Base-by-base conservation (phyloP, 2,888 invertebrate species). In the Pristionchus exspectatus region DNA sequence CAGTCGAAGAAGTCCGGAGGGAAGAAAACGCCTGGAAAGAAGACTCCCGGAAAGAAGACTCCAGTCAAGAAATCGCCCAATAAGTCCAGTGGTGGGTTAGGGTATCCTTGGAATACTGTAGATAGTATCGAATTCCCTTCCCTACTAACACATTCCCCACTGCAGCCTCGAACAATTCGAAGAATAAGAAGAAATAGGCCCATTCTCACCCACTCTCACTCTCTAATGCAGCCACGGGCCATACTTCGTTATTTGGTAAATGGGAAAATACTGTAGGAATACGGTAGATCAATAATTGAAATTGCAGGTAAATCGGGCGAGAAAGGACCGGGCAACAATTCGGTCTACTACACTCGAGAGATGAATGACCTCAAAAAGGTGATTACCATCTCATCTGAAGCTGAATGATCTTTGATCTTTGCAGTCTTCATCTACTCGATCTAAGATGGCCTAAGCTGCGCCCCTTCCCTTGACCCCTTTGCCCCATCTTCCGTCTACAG, bases 361-460 rank as follows among this genome's bases (percentile, higher is more conserved):
- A 77, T 77, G 74, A 77, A 77, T 24, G 74, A 77, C 24, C 74
- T 77, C 74, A 77, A 77, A 77, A 77, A 77, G 44, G 74, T 77
- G 44, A 21, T 21, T 18, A 2, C 12, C 12, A 24, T 24, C 24
- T 7, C 38, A 1, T 77, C 21, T 24, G 38, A 44, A 12, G 21
- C 10, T 77, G 21, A 30, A 33, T 44, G 74, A 77, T 77, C 74
- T 74, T 74, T 74, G 74, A 74, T 74, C 74, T 77, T 77, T 77
- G 24, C 74, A 77, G 74, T 24, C 44, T 33, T 38, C 74, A 12
- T 77, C 44, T 77, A 77, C 33, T 77, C 33, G 44, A 38, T 77
- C 74, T 18, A 69, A 69, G 30, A 69, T 69, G 30, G 69, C 30
- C 33, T 69, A 30, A 69, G 14, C 69, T 21, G 12, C 30, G 27